Evolutionary conservation across 2,888 invertebrate genomes (phyloP), one percentile per base, ranked within the genome.

Genomic region (Kuschelorhynchus macadamiae): DNA sequence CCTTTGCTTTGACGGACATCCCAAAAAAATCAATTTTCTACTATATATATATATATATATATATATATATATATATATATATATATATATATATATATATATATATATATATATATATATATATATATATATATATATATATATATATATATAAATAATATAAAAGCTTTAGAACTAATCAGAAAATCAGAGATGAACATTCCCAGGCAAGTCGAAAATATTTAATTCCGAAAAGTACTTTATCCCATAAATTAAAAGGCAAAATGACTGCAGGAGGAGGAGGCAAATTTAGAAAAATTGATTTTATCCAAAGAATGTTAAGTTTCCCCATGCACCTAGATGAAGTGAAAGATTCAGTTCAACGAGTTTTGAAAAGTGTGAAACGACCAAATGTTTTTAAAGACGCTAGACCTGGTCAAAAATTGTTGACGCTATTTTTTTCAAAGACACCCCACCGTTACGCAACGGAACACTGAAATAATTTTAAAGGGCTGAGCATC

Each of bases 401-500:
- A 14, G 52, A 66, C 36, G 36, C 44, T 17, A 52, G 36, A 16
- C 62, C 62, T 7, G 62, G 53, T n/a, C 20, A 42, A 17, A 62
- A 62, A 46, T 66, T 36, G 60, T 44, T 66, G 5, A 32, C 36
- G 16, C 20, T 60, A 44, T 79, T 59, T 78, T 72, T 56, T 79
- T 9, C 66, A 72, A 64, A 65, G 78, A 50, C 72, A 78, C 55
- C 74, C 77, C 11, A 56, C 72, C 16, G 72, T 79, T 39, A 44
- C 62, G 2, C 59, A 72, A 53, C 57, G 70, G 65, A 69, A 76
- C 53, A 33, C 74, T 8, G 73, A 75, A 64, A 42, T 73, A 0
- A 61, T 78, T 47, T 75, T 76, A 1, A 76, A 73, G 39, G 71
- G 70, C 14, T 50, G 76, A 59, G 75, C 74, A 39, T 52, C 66